Evolutionary conservation across 2,888 invertebrate species (phyloP).

Genomic region (Drosophila anomalata): DNA sequence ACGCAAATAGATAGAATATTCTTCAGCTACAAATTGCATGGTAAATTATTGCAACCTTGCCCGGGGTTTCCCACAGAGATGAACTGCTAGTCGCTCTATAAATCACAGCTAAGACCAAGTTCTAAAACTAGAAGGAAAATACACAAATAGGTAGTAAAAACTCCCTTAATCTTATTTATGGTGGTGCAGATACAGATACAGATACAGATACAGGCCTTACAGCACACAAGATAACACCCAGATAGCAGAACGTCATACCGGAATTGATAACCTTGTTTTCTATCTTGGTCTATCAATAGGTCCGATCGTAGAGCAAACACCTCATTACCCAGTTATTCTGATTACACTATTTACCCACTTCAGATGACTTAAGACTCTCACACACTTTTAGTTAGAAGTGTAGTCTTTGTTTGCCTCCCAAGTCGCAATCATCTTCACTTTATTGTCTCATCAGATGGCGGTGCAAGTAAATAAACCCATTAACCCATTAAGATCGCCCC

Average conservation of each 20-base stretch:
- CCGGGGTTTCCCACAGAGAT: slow-evolving; percentile 22
- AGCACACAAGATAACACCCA: slow-evolving; percentile 2
- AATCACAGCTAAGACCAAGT: slow-evolving; percentile 21
- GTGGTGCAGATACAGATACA: no score
- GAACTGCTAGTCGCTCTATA: slow-evolving; percentile 24
- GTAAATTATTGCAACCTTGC: slow-evolving; percentile 68
- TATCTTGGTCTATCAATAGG: slow-evolving; percentile 14
- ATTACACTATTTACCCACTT: slow-evolving; percentile 11
- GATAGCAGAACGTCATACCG: slow-evolving; percentile 10
- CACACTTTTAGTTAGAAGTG: neutral
- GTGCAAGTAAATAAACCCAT: slow-evolving; percentile 19
- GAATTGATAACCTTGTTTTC: slow-evolving; percentile 19
- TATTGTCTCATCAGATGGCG: slow-evolving; percentile 17
- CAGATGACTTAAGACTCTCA: neutral
- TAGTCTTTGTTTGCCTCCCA: neutral
- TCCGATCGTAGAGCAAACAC: slow-evolving; percentile 33
- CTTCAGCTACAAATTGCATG: slow-evolving; percentile 60
- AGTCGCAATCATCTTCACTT: slow-evolving; percentile 11
- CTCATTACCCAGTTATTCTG: slow-evolving; percentile 34
- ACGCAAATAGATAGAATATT: slow-evolving; percentile 39
- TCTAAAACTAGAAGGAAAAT: no score
- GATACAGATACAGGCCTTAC: neutral
- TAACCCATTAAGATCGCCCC: slow-evolving; percentile 24
- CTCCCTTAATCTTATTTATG: neutral
- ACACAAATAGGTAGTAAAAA: neutral